Conservation (phyloP, 2,888 invertebrate species). For the Brachyptera risi region DNA sequence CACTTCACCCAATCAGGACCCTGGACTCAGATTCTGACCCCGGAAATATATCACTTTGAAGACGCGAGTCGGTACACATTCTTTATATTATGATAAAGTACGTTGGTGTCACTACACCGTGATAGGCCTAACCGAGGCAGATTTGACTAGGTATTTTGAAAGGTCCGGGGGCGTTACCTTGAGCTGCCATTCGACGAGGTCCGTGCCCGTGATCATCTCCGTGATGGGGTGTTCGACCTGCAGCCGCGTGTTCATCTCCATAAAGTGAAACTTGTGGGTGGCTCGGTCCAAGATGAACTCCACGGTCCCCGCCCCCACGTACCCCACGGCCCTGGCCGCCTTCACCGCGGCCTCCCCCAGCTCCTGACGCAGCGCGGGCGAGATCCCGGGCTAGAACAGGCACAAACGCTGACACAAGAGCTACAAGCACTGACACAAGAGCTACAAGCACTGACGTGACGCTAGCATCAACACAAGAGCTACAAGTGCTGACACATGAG, state of each 20-base stretch:
- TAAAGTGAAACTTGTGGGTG: conserved; percentile 90
- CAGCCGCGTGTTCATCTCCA: conserved; percentile 99
- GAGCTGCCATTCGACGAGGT: conserved; percentile 97
- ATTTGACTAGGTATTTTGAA: background rate
- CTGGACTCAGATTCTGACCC: no score
- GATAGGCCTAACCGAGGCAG: no score
- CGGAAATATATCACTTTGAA: no score
- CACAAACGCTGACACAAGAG: background rate
- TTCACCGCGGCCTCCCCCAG: conserved; percentile 88
- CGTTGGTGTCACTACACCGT: no score
- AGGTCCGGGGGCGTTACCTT: conserved; percentile 43
- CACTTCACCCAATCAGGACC: no score
- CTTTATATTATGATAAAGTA: no score
- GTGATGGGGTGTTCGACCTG: conserved; percentile 97
- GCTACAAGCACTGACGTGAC: no score
- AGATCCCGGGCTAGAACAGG: conserved; percentile 69
- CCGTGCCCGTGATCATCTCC: conserved; percentile 95
- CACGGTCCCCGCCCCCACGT: conserved; percentile 97
- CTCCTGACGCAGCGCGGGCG: conserved; percentile 65
- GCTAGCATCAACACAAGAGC: no score
- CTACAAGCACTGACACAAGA: no score
- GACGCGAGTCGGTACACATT: no score
- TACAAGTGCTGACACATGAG: no score
- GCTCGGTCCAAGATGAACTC: conserved; percentile 92
- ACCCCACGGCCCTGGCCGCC: conserved; percentile 92